Evolutionary conservation across 2,888 invertebrate species (phyloP), one percentile per base, ranked within the genome.

Genomic region (Ryuthela nishihirai): DNA sequence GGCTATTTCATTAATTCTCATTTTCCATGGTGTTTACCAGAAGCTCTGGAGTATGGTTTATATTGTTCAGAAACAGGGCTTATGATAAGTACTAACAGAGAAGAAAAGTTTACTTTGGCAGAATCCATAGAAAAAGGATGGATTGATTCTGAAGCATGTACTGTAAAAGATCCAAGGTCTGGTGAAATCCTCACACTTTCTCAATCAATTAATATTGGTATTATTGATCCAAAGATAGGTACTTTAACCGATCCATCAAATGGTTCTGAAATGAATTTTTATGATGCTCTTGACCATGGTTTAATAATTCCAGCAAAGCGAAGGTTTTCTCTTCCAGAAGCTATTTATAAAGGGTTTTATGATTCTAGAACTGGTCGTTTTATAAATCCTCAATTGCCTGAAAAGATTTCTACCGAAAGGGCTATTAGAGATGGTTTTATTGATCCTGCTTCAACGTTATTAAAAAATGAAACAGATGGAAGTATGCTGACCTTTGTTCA

Each of bases 341-440:
- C 92, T 2, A 85, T 93, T n/a, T 87, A 87, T 70, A 86, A 88
- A 75, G 91, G 91, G n/a, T 82, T 88, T 64, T 92, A 91, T 70
- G 89, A 94, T 77, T 85, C 87, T 0, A 81, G 83, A 68, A 84
- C 86, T 29, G 91, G 92, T 41, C 83, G 86, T 70, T 87, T 90
- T 70, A 84, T 84, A 32, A 86, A 87, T 72, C 85, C 88, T 2
- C 81, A 83, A 69, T 85, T 84, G n/a, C 83, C 84, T 68, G 87
- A 87, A 73, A 84, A 85, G 72, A 75, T 91, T 61, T 83, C 85
- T 65, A 85, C 88, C 46, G 85, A 88, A 74, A 83, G 85, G 68
- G 92, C 93, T 49, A 85, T 92, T 70, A 83, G 84, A 70, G 83
- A 85, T 70, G 89, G 89, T 61, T 82, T 89, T 69, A 82, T 93